Evolutionary conservation across 37 sponge, comb jelly and placozoan species (phyloP).

Genomic region (Cladorhizidae sp.): DNA sequence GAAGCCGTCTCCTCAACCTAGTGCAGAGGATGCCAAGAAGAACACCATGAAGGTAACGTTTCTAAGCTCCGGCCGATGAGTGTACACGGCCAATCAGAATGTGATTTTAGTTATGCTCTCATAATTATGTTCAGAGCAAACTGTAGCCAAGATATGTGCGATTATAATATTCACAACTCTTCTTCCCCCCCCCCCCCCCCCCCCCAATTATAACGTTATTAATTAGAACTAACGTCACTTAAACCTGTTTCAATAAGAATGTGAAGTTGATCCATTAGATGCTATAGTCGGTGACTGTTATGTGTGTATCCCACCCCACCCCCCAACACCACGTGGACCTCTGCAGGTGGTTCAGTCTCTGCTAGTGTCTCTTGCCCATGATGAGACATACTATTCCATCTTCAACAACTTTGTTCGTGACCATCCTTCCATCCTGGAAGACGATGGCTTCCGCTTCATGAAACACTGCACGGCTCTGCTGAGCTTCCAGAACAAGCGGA

Average conservation of each 20-base stretch:
- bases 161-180: no score
- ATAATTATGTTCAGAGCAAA: no score
- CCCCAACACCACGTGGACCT: not conserved
- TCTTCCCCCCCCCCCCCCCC: not conserved
- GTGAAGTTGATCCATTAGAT: not conserved
- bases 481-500: constrained; percentile 53
- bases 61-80: no score
- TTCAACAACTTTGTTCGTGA: constrained; percentile 57
- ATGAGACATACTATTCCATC: constrained; percentile 54
- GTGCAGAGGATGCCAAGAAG: not conserved
- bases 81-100: no score
- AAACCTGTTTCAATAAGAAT: not conserved
- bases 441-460: constrained; percentile 58
- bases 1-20: not conserved
- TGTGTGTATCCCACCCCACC: not conserved
- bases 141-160: no score
- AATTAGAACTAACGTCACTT: no score
- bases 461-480: constrained; percentile 67
- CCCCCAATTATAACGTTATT: no score
- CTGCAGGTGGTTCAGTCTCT: constrained; percentile 55
- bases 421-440: constrained; percentile 45
- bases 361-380: constrained; percentile 55
- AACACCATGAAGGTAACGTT: not conserved
- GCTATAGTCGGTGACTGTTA: not conserved
- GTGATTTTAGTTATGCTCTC: no score